Base-by-base conservation (phyloP, 2,888 invertebrate genomes). In the Drosophila antonietae region DNA sequence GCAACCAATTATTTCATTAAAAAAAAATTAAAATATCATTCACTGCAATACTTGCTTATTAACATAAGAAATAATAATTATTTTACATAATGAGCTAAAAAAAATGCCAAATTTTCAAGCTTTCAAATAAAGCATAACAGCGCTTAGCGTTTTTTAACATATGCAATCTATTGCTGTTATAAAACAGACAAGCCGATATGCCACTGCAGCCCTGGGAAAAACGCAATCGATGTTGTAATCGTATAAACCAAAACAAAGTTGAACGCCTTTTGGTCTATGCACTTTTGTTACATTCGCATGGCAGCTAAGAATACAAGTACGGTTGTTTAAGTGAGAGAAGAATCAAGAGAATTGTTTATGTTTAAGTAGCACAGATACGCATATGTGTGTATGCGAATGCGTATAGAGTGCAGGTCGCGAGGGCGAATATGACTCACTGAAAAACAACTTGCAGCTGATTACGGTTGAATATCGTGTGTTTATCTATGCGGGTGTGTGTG, bases 401-500 rank as follows among this genome's bases (percentile, higher is more conserved):
- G 31, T 23, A 49, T n/a, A 15, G 9, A 14, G 28, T 43, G 31
- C n/a, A 14, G 12, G 12, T 37, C 39, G n/a, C 6, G 33, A 35
- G 9, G n/a, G 37, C 18, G 12, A 33, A 15, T 23, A 56, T 79
- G 76, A 69, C 49, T 76, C 76, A 76, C 37, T n/a, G 44, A 55
- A 52, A 39, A 66, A 44, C 59, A 28, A 35, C 47, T 49, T 57
- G 56, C 63, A 73, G 68, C 79, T 74, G 75, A 78, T 76, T 74
- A 74, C 28, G 39, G 33, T 20, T 12, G 20, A 23, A 23, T 43
- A 35, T 49, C 15, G 37, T 43, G 35, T 56, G 46, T 31, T 12
- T 58, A n/a, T 23, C 44, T 51, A 23, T 47, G 10, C 53, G 33
- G 57, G 56, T 68, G 53, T 60, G 23, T 43, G 28, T 58, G 41